Conservation (phyloP, 2,113 vertebrate species). For the Aphyosemion australe region DNA sequence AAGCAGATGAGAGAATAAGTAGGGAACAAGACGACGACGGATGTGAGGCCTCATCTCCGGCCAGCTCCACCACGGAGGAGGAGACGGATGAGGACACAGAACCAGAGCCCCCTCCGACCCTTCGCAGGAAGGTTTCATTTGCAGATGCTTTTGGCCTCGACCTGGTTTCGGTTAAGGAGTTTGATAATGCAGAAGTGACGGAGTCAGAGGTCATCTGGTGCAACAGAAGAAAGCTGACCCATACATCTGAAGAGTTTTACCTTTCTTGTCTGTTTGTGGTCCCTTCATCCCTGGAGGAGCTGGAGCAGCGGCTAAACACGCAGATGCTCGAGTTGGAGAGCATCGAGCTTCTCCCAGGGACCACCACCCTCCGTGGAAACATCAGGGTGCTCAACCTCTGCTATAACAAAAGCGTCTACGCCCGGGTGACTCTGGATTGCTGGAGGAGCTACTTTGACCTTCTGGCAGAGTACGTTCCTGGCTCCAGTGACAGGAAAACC, state of each 20-base stretch:
- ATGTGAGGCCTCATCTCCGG: slow-evolving; percentile 75
- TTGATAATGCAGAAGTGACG: slow-evolving; percentile 79
- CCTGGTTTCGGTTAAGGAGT: slow-evolving; percentile 95
- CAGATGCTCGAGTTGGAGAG: slow-evolving; percentile 89
- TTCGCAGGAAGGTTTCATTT: slow-evolving; percentile 91
- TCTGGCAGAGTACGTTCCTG: slow-evolving; percentile 88
- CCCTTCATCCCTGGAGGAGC: slow-evolving; percentile 82
- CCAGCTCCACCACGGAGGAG: slow-evolving; percentile 81
- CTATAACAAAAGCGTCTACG: slow-evolving; percentile 88
- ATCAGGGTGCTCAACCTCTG: slow-evolving; percentile 91
- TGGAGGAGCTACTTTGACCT: slow-evolving; percentile 91
- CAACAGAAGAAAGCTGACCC: slow-evolving; percentile 54
- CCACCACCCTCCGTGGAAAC: slow-evolving; percentile 84
- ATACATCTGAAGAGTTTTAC: slow-evolving; percentile 79
- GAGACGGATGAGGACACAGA: slow-evolving; percentile 80
- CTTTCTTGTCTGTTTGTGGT: slow-evolving; percentile 84
- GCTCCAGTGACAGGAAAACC: slow-evolving; percentile 88
- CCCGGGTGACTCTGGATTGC: slow-evolving; percentile 84
- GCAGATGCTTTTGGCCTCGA: slow-evolving; percentile 94
- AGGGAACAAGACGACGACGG: slow-evolving; percentile 73
- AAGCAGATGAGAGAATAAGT: slow-evolving; percentile 57
- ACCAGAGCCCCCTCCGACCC: slow-evolving; percentile 66
- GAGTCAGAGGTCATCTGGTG: slow-evolving; percentile 49
- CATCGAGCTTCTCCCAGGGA: slow-evolving; percentile 80
- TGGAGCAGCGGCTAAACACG: slow-evolving; percentile 81